These are phyloP conservation scores for Echinarachnius parma DNA, from an alignment of 53 echinoderm and acorn worm genomes.

Conservation along the genomic window DNA sequence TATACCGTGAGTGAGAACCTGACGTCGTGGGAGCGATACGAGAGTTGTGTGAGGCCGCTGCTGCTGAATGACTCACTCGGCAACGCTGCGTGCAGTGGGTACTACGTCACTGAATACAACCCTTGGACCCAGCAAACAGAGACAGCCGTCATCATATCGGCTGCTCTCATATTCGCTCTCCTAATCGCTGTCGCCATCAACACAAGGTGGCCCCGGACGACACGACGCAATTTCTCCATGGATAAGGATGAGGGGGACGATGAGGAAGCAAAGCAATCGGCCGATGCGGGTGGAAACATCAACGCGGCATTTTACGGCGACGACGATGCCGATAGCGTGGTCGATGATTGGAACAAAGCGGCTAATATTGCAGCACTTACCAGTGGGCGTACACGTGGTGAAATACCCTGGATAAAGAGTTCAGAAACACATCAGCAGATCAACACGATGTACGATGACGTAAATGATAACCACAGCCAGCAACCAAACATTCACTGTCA, in stretches of 20 bases:
- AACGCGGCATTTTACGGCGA: too few relatives aligned
- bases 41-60: constrained; percentile 18
- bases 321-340: too few relatives aligned
- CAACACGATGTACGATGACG: too few relatives aligned
- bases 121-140: constrained; percentile 5
- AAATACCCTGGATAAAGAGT: too few relatives aligned
- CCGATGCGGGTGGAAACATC: too few relatives aligned
- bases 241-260: not conserved
- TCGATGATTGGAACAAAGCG: too few relatives aligned
- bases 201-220: constrained; percentile 1
- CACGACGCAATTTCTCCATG: constrained; percentile 9
- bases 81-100: not conserved
- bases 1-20: constrained; percentile 20
- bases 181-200: constrained; percentile 12
- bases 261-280: too few relatives aligned
- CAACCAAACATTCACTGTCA: too few relatives aligned
- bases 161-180: not conserved
- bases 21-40: constrained; percentile 4
- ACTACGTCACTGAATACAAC: constrained; percentile 1
- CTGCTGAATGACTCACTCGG: not conserved
- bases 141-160: not conserved
- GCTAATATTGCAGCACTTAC: too few relatives aligned
- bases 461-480: too few relatives aligned
- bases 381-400: too few relatives aligned
- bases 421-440: too few relatives aligned